These are phyloP conservation scores for Hypena proboscidalis DNA, from an alignment of 2,888 invertebrate species.

Conservation along the genomic window DNA sequence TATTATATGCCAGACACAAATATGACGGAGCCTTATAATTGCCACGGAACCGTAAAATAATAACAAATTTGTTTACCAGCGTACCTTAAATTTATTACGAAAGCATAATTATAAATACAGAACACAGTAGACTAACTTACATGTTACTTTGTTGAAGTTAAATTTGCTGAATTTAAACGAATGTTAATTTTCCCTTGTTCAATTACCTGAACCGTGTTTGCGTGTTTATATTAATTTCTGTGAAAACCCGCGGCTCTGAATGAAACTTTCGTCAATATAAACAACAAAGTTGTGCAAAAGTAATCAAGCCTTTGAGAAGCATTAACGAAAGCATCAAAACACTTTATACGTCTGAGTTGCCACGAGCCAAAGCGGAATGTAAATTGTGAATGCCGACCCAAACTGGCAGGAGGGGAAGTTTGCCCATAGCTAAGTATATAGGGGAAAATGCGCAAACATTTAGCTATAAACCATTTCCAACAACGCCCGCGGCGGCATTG, in stretches of 20 bases:
- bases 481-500: constrained; percentile 73
- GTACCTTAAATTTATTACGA: no score
- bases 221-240: constrained; percentile 8
- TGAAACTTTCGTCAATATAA: constrained; percentile 23
- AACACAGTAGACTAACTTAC: no score
- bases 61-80: no score
- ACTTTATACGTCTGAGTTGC: constrained; percentile 30
- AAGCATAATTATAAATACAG: no score
- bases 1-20: no score
- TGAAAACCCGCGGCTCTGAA: constrained; percentile 5
- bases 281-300: constrained; percentile 22
- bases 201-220: constrained; percentile 2
- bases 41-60: no score
- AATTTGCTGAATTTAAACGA: no score
- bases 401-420: constrained; percentile 58
- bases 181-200: no score
- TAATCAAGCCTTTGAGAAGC: constrained; percentile 16
- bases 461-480: constrained; percentile 72
- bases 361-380: constrained; percentile 31
- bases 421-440: constrained; percentile 65
- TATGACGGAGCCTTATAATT: no score
- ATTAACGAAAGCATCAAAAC: constrained; percentile 15
- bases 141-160: no score
- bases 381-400: constrained; percentile 52
- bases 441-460: constrained; percentile 76